Evolutionary conservation across 2,113 vertebrate genomes (phyloP).

Genomic region (Falco punctatus): DNA sequence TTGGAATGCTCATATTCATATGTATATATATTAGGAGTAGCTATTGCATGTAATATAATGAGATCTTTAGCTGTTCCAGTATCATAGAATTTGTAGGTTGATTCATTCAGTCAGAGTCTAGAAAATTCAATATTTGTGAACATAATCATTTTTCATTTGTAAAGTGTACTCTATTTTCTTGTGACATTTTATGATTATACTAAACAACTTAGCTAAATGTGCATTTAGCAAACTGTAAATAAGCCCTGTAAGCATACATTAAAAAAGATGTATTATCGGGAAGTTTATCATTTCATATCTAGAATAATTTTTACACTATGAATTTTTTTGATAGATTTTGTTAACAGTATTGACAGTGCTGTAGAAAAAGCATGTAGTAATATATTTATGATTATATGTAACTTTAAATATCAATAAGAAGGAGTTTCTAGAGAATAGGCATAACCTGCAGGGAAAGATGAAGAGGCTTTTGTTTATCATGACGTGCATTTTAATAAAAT

Average conservation of each 20-base stretch:
- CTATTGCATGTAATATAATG: conserved; percentile 1
- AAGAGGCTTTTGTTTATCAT: not conserved
- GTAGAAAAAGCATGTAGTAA: not conserved
- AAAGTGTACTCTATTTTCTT: conserved; percentile 32
- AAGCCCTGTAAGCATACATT: not conserved
- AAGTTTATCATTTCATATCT: not conserved
- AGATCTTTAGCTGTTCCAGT: conserved; percentile 21
- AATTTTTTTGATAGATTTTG: not conserved
- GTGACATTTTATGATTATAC: not conserved
- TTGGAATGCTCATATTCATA: not conserved
- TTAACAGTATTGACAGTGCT: not conserved
- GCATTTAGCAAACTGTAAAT: conserved; percentile 34
- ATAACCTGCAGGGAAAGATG: not conserved
- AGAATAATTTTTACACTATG: not conserved
- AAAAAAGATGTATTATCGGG: conserved; percentile 30
- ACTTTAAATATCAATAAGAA: not conserved
- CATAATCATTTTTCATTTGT: conserved; percentile 20
- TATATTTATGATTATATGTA: not conserved
- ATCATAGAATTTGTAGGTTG: not conserved
- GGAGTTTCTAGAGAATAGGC: not conserved
- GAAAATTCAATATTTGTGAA: not conserved
- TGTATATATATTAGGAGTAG: conserved; percentile 8
- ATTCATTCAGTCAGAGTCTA: not conserved
- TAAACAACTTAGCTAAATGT: not conserved
- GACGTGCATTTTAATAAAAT: not conserved